A percentile compares a stretch with the other conserved stretches of the same genome.
These are phyloP conservation scores for Drosophila barbarae DNA, from an alignment of 2,888 invertebrate genomes.

Conservation along the genomic window DNA sequence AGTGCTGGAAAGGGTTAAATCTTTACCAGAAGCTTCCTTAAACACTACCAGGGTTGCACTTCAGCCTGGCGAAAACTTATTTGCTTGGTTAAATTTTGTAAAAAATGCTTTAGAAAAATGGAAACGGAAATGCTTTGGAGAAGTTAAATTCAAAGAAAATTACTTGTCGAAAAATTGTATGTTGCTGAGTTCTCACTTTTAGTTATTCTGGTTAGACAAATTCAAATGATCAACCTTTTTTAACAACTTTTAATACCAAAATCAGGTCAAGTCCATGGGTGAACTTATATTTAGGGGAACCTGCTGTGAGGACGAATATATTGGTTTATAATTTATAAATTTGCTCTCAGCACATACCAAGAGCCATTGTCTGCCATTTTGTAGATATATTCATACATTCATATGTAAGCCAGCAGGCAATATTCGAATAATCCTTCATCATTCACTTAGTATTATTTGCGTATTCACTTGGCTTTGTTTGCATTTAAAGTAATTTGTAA, in stretches of 20 bases:
- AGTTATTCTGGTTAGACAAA: neutral
- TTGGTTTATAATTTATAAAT: neutral
- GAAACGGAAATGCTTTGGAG: too few relatives aligned
- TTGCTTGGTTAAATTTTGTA: neutral
- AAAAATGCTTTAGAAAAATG: neutral
- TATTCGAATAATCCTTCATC: constrained; percentile 8
- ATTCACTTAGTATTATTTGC: constrained; percentile 9
- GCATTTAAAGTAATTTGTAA: constrained; percentile 16
- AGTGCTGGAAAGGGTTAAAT: neutral
- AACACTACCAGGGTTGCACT: neutral
- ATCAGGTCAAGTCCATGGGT: neutral
- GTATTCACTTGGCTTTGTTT: constrained; percentile 10
- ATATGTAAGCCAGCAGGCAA: neutral
- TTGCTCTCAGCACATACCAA: neutral
- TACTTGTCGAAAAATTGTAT: neutral
- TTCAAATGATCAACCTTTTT: neutral
- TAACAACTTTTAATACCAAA: neutral
- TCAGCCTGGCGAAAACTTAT: neutral
- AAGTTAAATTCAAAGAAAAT: neutral
- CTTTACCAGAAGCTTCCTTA: neutral
- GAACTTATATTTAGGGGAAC: neutral
- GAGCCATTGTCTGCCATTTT: neutral
- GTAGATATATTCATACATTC: neutral
- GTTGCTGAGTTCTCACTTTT: neutral
- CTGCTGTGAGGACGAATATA: neutral